Percentiles rank a stretch among this genome's conserved stretches.
Evolutionary conservation across 1,140 invertebrate genomes (phyloP).

Genomic region (Atta texana): DNA sequence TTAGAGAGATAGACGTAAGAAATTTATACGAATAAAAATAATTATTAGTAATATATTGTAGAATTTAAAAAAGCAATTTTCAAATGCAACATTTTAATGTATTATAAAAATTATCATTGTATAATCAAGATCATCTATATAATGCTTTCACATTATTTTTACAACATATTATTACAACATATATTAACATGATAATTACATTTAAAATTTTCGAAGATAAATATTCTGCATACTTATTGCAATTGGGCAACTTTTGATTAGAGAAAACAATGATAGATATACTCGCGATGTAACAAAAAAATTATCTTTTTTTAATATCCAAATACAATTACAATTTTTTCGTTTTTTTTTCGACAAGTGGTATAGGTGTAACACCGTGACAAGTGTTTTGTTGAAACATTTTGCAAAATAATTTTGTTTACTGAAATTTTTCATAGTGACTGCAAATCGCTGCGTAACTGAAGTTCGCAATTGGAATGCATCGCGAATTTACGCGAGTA

Average conservation of each 20-base stretch:
- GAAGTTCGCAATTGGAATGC: conserved; percentile 47
- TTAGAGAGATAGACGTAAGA: neutral
- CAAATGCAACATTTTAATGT: neutral
- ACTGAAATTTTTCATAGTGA: conserved; percentile 43
- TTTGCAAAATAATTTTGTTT: conserved; percentile 43
- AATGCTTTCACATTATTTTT: neutral
- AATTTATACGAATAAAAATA: neutral
- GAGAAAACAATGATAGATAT: neutral
- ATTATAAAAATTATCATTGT: neutral
- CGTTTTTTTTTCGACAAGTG: neutral
- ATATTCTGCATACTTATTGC: neutral
- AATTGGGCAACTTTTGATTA: neutral
- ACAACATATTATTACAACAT: too few species aligned
- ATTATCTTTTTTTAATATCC: conserved; percentile 33
- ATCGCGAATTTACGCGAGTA: conserved; percentile 60
- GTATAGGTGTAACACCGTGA: neutral
- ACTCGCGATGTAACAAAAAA: neutral
- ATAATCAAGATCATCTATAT: neutral
- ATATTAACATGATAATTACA: neutral
- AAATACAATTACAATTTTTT: conserved; percentile 23
- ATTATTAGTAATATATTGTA: neutral
- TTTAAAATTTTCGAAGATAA: neutral
- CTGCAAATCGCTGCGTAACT: conserved; percentile 61
- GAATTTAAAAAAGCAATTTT: neutral
- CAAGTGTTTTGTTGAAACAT: conserved; percentile 47